Conservation (phyloP, 2,113 vertebrate genomes). For the Xenus cinereus region DNA sequence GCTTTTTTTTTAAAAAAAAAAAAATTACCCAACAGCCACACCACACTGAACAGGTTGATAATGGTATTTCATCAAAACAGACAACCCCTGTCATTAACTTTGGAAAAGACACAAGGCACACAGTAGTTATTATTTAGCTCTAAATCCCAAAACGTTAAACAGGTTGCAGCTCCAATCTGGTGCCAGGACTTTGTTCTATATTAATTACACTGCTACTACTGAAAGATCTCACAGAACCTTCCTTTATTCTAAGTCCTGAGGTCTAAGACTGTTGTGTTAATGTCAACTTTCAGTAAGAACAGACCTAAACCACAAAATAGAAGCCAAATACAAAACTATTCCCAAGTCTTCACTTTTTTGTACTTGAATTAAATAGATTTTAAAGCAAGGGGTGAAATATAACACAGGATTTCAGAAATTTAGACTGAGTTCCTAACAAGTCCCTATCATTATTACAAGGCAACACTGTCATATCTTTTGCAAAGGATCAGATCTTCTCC, state of each 20-base stretch:
- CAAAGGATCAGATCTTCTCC: background rate
- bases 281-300: background rate
- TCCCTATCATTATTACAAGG: background rate
- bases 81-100: background rate
- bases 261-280: background rate
- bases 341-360: background rate
- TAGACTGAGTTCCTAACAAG: background rate
- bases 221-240: background rate
- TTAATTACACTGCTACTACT: background rate
- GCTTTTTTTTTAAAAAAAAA: background rate
- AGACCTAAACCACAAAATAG: background rate
- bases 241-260: background rate
- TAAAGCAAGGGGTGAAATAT: background rate
- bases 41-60: background rate
- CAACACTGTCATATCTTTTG: background rate
- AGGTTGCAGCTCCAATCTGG: background rate
- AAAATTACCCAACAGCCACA: background rate
- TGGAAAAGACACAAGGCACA: background rate
- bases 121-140: background rate
- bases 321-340: background rate
- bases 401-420: background rate
- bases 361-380: background rate
- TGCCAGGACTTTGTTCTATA: background rate
- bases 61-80: background rate
- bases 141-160: background rate